These are phyloP conservation scores for Pachypeltis micranthus DNA, from an alignment of 1,140 invertebrate species.

Conservation along the genomic window DNA sequence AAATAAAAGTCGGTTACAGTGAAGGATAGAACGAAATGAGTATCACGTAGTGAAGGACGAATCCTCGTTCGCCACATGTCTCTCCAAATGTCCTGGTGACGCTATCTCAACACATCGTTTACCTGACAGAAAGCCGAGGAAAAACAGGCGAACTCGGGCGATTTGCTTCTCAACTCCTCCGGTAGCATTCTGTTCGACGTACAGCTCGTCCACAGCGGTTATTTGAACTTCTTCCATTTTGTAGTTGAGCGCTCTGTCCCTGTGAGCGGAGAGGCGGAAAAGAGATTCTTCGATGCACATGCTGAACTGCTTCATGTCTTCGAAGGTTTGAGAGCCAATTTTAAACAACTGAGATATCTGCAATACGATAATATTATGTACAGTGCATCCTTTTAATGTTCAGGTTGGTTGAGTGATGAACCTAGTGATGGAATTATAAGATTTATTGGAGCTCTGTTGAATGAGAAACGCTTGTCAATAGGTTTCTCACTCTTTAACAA, in stretches of 20 bases:
- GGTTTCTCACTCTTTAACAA: too few species aligned
- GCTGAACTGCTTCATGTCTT: slow-evolving; percentile 86
- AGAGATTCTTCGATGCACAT: slow-evolving; percentile 78
- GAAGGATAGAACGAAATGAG: too few species aligned
- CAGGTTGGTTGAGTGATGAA: too few species aligned
- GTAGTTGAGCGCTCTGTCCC: slow-evolving; percentile 83
- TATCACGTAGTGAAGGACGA: too few species aligned
- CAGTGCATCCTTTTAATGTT: too few species aligned
- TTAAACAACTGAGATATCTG: slow-evolving; percentile 92
- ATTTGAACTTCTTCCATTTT: slow-evolving; percentile 98
- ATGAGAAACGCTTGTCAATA: too few species aligned
- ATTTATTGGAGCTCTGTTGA: too few species aligned
- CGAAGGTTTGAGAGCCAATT: slow-evolving; percentile 76
- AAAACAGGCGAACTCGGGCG: slow-evolving; percentile 87
- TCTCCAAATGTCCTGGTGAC: too few species aligned
- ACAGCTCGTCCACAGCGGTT: slow-evolving; percentile 91
- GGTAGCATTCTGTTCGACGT: slow-evolving; percentile 80
- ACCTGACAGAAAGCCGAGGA: slow-evolving; percentile 82
- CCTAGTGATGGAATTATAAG: too few species aligned
- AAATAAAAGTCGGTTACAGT: too few species aligned
- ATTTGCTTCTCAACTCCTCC: slow-evolving; percentile 83
- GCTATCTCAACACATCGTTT: slow-evolving; percentile 25
- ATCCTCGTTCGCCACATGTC: too few species aligned
- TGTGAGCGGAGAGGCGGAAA: slow-evolving; percentile 67
- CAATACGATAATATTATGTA: too few species aligned